Evolutionary conservation across 2,797 vertebrate species (phyloP).

Genomic region (Cyclura pinguis): DNA sequence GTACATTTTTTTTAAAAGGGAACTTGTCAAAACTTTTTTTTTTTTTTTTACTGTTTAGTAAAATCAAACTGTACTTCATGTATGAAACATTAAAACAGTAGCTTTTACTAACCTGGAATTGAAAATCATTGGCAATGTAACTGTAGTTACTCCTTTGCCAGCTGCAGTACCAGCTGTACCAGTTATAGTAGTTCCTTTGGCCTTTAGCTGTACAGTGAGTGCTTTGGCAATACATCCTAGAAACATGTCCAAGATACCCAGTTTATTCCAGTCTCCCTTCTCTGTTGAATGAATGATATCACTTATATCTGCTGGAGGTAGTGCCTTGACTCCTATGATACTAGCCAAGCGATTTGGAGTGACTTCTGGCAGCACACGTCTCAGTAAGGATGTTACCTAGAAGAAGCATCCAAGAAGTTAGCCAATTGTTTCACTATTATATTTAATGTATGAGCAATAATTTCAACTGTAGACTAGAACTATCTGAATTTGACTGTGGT

Average conservation of each 20-base stretch:
- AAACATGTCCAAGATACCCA: conserved; percentile 99
- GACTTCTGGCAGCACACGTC: conserved; percentile 96
- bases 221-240: conserved; percentile 98
- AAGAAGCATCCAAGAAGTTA: conserved; percentile 27
- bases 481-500: neutral
- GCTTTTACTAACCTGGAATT: conserved; percentile 90
- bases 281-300: conserved; percentile 99
- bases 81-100: conserved; percentile 4
- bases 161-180: conserved; percentile 93
- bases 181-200: conserved; percentile 96
- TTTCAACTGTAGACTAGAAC: neutral
- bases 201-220: conserved; percentile 98
- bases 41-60: neutral
- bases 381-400: conserved; percentile 95
- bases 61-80: neutral
- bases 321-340: conserved; percentile 96
- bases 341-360: conserved; percentile 95
- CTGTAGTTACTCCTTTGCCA: conserved; percentile 97
- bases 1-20: neutral
- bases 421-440: neutral
- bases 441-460: neutral
- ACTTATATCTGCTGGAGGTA: conserved; percentile 98
- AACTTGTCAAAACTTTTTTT: neutral
- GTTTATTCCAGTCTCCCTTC: conserved; percentile 98
- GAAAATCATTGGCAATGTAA: conserved; percentile 98